phyloP scores from a whole-genome alignment of 2,888 invertebrate species.

The Lapara coniferarum region DNA sequence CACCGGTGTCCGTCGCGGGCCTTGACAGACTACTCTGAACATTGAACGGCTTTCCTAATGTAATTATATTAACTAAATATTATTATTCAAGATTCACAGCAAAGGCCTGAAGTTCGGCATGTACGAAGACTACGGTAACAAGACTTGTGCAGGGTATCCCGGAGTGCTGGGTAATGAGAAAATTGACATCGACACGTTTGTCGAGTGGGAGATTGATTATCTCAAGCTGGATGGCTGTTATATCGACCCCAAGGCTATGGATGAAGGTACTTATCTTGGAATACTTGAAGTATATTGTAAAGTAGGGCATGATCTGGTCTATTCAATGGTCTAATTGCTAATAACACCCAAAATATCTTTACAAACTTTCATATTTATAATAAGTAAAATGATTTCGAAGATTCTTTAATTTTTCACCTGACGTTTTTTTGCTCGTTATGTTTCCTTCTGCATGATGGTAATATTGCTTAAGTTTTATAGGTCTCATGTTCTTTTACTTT shows the following conservation, averaged over 20 bases:
- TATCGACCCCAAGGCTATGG: slow-evolving; percentile 83
- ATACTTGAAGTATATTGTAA: too few species aligned
- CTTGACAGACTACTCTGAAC: too few species aligned
- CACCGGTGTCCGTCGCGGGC: too few species aligned
- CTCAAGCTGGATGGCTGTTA: slow-evolving; percentile 93
- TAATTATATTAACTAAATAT: too few species aligned
- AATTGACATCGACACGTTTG: slow-evolving; percentile 88
- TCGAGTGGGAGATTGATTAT: slow-evolving; percentile 91
- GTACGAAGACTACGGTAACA: slow-evolving; percentile 91
- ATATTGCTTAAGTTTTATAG: not conserved
- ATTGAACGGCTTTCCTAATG: too few species aligned
- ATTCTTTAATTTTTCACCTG: too few species aligned
- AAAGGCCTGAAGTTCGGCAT: slow-evolving; percentile 91
- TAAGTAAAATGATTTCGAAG: too few species aligned
- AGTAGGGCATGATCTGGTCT: too few species aligned
- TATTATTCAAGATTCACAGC: slow-evolving; percentile 84
- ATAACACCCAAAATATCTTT: too few species aligned
- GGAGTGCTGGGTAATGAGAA: slow-evolving; percentile 87
- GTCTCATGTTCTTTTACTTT: slow-evolving; percentile 30
- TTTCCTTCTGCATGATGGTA: not conserved
- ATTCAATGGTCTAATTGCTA: too few species aligned
- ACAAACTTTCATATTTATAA: too few species aligned
- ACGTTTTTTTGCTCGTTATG: too few species aligned
- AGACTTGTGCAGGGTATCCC: slow-evolving; percentile 91
- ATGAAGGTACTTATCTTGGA: slow-evolving; percentile 72